Evolutionary conservation across 2,888 invertebrate species (phyloP), one percentile per base, ranked within the genome.

Genomic region (Acleris sparsana): DNA sequence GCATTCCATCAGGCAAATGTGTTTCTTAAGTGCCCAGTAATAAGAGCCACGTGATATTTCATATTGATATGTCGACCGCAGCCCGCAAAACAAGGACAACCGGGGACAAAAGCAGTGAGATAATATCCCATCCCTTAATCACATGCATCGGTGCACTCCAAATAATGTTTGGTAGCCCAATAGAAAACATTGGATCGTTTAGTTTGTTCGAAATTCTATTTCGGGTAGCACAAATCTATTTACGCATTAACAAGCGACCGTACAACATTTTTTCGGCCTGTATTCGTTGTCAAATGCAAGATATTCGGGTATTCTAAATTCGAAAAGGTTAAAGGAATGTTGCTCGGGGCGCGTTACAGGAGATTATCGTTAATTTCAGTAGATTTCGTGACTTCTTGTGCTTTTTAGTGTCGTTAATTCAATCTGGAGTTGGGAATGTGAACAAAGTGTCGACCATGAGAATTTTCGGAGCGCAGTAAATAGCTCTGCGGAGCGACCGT

Each of bases 61-160:
- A 59, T 63, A 58, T 58, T 70, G 67, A 73, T 73, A 82, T 74
- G 78, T 75, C 79, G 77, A 85, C 89, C 91, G 80, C 88, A 90
- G 85, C 89, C 92, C 90, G 80, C 91, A 89, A 82, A 85, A 86
- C 83, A 86, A 87, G 89, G 85, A 87, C 86, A 85, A 77, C 73
- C 73, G 80, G 71, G 82, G 83, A 87, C 87, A 89, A 89, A 85
- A 86, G 86, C 77, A 79, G 76, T 82, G 82, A 88, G 85, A 91
- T 91, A 89, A 88, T 89, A 86, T 92, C 84, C 86, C 87, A 90
- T 92, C 91, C 91, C 87, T 88, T 92, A 92, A 92, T 92, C 90
- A 92, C 89, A 92, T 92, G 92, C 92, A 86, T 87, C 85, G 89
- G 76, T 92, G 90, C 86, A 80, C 84, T 82, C 82, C 84, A 88